phyloP scores from a whole-genome alignment of 1,140 invertebrate species.

The Wasmannia auropunctata region DNA sequence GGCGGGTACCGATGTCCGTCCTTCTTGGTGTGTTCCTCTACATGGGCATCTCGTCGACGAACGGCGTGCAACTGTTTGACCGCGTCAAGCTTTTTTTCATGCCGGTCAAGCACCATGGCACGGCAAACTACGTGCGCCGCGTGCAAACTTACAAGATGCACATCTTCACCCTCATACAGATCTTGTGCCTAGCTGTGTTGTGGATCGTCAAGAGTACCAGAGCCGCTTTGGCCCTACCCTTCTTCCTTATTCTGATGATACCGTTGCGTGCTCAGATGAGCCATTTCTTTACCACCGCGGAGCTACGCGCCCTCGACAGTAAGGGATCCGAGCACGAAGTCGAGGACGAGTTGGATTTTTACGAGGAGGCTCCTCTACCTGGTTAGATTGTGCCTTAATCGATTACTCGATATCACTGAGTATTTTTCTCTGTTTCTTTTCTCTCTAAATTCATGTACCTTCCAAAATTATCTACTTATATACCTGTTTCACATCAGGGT shows the following conservation, averaged over 20 bases:
- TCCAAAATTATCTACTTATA: constrained; percentile 12
- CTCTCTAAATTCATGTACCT: neutral
- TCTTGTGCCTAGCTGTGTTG: constrained; percentile 90
- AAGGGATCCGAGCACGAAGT: constrained; percentile 90
- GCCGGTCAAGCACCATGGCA: constrained; percentile 97
- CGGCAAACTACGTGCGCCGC: constrained; percentile 91
- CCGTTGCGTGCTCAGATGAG: constrained; percentile 92
- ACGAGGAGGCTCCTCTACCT: constrained; percentile 93
- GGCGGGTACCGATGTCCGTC: constrained; percentile 95
- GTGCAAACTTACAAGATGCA: constrained; percentile 97
- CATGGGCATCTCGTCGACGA: constrained; percentile 97
- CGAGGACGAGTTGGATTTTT: constrained; percentile 97
- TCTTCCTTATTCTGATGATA: constrained; percentile 96
- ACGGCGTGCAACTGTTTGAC: constrained; percentile 97
- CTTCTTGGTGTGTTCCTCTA: constrained; percentile 98
- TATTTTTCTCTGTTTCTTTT: neutral
- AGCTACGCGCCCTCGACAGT: constrained; percentile 93
- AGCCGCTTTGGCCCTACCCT: constrained; percentile 95
- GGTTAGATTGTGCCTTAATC: constrained; percentile 87
- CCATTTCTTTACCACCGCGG: constrained; percentile 91
- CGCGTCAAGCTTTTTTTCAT: constrained; percentile 94
- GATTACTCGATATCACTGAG: constrained; percentile 24
- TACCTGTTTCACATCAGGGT: constrained; percentile 31
- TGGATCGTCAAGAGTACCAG: constrained; percentile 96
- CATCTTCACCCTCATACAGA: constrained; percentile 94